A percentile compares a stretch with the other conserved stretches of the same genome.
phyloP scores from a whole-genome alignment of 2,888 invertebrate species.

The Chouioia cunea region DNA sequence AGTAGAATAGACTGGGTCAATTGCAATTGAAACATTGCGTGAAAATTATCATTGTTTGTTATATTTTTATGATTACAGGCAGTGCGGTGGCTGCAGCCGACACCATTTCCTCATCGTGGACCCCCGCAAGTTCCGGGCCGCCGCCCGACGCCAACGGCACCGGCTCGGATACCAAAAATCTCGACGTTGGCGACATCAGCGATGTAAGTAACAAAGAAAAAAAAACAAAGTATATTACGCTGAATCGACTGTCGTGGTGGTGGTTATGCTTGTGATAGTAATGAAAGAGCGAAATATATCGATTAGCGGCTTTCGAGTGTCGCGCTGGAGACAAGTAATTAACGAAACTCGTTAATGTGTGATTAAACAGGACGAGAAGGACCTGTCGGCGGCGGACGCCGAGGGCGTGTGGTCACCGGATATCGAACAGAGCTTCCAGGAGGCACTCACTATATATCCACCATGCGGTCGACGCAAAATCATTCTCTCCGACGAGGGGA shows the following conservation, averaged over 20 bases:
- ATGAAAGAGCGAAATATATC: too few species aligned
- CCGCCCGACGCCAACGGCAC: constrained; percentile 92
- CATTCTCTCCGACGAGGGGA: constrained; percentile 99
- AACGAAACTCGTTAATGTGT: constrained; percentile 17
- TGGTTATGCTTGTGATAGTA: too few species aligned
- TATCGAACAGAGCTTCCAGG: constrained; percentile 99
- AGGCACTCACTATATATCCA: constrained; percentile 99
- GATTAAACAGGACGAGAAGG: constrained; percentile 80
- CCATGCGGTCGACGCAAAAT: constrained; percentile 99
- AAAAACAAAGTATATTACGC: too few species aligned
- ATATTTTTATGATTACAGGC: constrained; percentile 69
- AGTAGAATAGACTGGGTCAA: too few species aligned
- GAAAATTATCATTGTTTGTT: not conserved
- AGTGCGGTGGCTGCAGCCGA: constrained; percentile 82
- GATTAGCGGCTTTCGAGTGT: too few species aligned
- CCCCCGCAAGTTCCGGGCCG: constrained; percentile 87
- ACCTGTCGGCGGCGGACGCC: constrained; percentile 95
- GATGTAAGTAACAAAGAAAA: constrained; percentile 74
- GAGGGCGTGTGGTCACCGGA: constrained; percentile 99
- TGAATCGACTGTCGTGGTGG: too few species aligned
- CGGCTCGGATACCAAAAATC: constrained; percentile 90
- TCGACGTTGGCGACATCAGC: constrained; percentile 93
- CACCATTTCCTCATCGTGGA: constrained; percentile 98
- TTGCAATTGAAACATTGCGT: not conserved
- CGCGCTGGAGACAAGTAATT: constrained; percentile 29